Evolutionary conservation across 1,140 invertebrate genomes (phyloP), one percentile per base, ranked within the genome.

Genomic region (Gryon sp.): DNA sequence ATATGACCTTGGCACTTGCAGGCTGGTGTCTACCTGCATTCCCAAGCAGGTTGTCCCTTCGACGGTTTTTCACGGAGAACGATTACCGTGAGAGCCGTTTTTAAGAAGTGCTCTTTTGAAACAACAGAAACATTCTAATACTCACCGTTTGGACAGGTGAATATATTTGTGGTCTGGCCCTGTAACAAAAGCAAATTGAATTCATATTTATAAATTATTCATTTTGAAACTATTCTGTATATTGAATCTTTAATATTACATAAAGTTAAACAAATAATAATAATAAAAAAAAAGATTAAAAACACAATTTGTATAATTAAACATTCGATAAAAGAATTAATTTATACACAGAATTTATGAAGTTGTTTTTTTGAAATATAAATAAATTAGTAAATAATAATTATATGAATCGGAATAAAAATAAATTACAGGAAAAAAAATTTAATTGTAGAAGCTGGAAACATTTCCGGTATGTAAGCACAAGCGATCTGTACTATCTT

Each of bases 81-180:
- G 72, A 79, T 66, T 74, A 72, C 40, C 70, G 76, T 66, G 65
- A 66, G 66, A 74, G 48, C 46, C 40, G 60, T 36, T 77, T 73
- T 74, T 68, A 41, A 63, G 30, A 18, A 38, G 14, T 26, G 26
- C 19, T 65, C 24, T 59, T n/a, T n/a, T n/a, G 0, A 24, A 36
- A 63, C 57, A 69, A 28, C 76, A 68, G 36, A 63, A 26, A 24
- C 22, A 53, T 78, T 50, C 65, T 62, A 63, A 48, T 60, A 90
- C 92, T 92, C 85, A 92, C 92, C 92, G 85, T 91, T 92, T 82
- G 91, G 91, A 90, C 92, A 92, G 76, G 90, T 91, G 87, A 92
- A 92, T 81, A 92, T 84, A 81, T 91, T 88, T 40, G 84, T 84
- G 38, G 83, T 55, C 59, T 86, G 89, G 77, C 90, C 89, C 92